Percentiles rank a stretch among this genome's conserved stretches.
Evolutionary conservation across 1,140 invertebrate species (phyloP).

Genomic region (Drosophila sucinea): DNA sequence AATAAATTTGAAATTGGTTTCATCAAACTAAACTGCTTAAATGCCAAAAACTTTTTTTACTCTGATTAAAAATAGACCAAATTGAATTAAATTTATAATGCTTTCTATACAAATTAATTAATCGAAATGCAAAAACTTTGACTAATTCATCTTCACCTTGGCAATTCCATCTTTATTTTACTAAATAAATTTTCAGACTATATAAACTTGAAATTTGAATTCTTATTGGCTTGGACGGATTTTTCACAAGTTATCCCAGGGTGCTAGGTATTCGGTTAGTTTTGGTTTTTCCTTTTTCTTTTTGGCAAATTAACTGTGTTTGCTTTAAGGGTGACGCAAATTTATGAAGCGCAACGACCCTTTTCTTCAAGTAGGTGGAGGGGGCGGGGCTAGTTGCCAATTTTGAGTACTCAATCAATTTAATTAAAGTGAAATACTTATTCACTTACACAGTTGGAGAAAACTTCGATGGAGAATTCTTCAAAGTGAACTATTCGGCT

Average conservation of each 20-base stretch:
- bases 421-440: not conserved
- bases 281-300: not conserved
- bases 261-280: not conserved
- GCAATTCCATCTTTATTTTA: too few species aligned
- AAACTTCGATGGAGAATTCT: not conserved
- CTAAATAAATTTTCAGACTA: too few species aligned
- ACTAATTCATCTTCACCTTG: too few species aligned
- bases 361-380: not conserved
- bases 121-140: too few species aligned
- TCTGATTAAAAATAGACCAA: too few species aligned
- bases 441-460: not conserved
- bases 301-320: conserved; percentile 4
- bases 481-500: not conserved
- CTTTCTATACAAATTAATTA: too few species aligned
- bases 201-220: too few species aligned
- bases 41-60: too few species aligned
- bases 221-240: not conserved
- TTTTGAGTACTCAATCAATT: not conserved
- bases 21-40: too few species aligned
- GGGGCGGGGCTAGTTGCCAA: not conserved
- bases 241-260: not conserved
- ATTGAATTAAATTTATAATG: too few species aligned
- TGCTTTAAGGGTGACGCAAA: not conserved
- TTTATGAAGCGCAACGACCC: conserved; percentile 9
- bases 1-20: too few species aligned